Base-by-base conservation (phyloP, 2,797 vertebrate genomes). In the Alauda arvensis region DNA sequence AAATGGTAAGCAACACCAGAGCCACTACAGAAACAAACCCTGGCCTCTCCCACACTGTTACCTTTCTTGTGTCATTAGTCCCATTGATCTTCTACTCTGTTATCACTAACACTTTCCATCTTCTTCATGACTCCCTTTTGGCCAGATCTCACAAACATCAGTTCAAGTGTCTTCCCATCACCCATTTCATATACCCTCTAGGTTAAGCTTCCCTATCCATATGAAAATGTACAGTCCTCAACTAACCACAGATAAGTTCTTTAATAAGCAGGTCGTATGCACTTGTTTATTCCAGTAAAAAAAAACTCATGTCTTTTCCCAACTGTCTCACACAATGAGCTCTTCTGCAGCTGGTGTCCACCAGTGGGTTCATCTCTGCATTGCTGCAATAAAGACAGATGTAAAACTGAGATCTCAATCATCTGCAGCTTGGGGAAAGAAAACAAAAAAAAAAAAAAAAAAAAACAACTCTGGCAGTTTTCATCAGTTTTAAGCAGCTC, bases 401-500 rank as follows among this genome's bases (percentile, higher is more conserved):
- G 77, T 86, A 94, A 85, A 89, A 74, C 28, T 1, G 7, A 92
- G 65, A 91, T 77, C 83, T 78, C 19, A 26, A 93, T 91, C 83
- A 89, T 81, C 77, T 83, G 82, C 85, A 88, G 55, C 66, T 90
- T 40, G 37, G 37, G 37, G 37, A 37, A 37, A 37, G 12, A 37
- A 37, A 37, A n/a, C n/a, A n/a, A 37, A 37, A 37, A 37, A 37
- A 37, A 37, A 37, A 37, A 37, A 37, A 37, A 16, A 82, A 75
- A 77, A 78, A 77, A 75, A 52, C 40, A 7, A 10, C 23, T 55
- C 49, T 86, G 83, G 83, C 84, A 91, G 70, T 82, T 95, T 89
- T 72, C 85, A 85, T 79, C 71, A 91, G 56, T 80, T 88, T 86
- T 89, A 87, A 94, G 89, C 70, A 84, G 88, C 89, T 78, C 66